Percentiles rank a stretch among this genome's conserved stretches.
phyloP scores from a whole-genome alignment of 1,140 invertebrate genomes.

The Anoplolepis gracilipes region DNA sequence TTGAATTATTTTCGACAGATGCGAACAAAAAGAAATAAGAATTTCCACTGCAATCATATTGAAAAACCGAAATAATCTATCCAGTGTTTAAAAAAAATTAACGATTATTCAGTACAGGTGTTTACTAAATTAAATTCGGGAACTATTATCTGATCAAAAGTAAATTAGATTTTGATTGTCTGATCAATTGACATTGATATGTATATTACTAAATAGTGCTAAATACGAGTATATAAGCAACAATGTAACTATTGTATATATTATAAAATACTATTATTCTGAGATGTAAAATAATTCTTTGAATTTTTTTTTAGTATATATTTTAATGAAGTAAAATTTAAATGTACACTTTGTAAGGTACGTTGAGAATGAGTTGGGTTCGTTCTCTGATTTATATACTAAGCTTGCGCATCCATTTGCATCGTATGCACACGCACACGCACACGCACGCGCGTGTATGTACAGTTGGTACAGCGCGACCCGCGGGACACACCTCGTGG shows the following conservation, averaged over 20 bases:
- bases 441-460: constrained; percentile 39
- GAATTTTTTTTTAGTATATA: background rate
- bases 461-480: constrained; percentile 35
- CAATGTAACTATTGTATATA: background rate
- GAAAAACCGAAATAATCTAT: background rate
- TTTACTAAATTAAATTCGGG: background rate
- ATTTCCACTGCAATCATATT: background rate
- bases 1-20: background rate
- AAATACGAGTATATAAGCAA: background rate
- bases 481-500: constrained; percentile 38
- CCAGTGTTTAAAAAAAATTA: background rate
- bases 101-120: background rate
- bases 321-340: constrained; percentile 5
- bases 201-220: background rate
- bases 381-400: constrained; percentile 18
- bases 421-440: too few species aligned
- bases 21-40: background rate
- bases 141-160: background rate
- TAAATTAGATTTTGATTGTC: background rate
- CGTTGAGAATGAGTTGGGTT: background rate
- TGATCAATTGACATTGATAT: background rate
- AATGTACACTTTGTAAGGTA: background rate
- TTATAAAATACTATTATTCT: background rate
- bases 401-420: constrained; percentile 13
- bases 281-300: background rate